Conservation (phyloP, 2,113 vertebrate genomes). For the Procavia capensis region DNA sequence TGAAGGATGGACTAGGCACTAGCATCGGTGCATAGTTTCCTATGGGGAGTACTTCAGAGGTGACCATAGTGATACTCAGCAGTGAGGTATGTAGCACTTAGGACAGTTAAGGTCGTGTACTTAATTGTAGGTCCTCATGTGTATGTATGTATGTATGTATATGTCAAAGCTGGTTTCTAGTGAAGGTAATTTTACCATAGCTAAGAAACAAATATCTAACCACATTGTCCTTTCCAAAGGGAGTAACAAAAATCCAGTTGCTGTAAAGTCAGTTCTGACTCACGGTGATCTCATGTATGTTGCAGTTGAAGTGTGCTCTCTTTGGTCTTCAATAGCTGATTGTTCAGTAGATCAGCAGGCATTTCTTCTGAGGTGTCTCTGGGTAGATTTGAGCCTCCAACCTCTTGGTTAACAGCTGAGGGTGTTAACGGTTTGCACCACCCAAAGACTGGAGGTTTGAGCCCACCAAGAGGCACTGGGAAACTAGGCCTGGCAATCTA, state of each 20-base stretch:
- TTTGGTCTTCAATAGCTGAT: neutral
- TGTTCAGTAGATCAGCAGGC: neutral
- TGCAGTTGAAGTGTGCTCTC: neutral
- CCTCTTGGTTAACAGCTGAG: neutral
- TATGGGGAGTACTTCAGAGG: too few species aligned
- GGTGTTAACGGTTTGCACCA: neutral
- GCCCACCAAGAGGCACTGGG: neutral
- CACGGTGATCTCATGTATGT: neutral
- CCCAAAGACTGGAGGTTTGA: neutral
- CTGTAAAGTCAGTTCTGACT: neutral
- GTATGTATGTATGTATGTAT: too few species aligned
- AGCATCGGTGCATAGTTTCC: too few species aligned
- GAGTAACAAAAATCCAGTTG: neutral
- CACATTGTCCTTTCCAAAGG: neutral
- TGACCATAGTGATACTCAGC: too few species aligned
- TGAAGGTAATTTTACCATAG: slow-evolving; percentile 27
- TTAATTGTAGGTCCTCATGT: too few species aligned
- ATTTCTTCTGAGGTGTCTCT: neutral
- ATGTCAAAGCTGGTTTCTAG: slow-evolving; percentile 34
- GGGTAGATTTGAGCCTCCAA: neutral
- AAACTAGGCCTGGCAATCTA: neutral
- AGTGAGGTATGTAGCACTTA: too few species aligned
- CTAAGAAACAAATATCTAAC: slow-evolving; percentile 44
- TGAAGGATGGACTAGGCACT: too few species aligned
- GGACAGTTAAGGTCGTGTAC: too few species aligned